Conservation (phyloP, 2,797 vertebrate species). For the Chromis chromis region DNA sequence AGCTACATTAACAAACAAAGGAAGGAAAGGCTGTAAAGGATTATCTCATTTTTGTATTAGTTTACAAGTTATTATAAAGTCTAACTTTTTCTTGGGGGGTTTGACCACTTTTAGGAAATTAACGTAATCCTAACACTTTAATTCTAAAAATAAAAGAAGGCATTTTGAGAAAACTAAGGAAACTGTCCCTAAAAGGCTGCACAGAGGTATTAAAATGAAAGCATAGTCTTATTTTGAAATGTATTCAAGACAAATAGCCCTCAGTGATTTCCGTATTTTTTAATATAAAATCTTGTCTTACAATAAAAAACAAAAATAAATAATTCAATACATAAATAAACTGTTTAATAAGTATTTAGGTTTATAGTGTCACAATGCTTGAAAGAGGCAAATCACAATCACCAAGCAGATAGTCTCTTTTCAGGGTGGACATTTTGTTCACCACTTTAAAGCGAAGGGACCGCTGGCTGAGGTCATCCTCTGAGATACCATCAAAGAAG, state of each 20-base stretch:
- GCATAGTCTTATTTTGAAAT: constrained; percentile 6
- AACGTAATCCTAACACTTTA: not conserved
- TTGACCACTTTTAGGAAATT: not conserved
- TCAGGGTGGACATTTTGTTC: constrained; percentile 90
- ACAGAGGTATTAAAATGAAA: not conserved
- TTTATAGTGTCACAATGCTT: constrained; percentile 75
- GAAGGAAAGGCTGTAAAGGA: constrained; percentile 6
- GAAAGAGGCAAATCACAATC: constrained; percentile 83
- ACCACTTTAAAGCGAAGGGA: constrained; percentile 89
- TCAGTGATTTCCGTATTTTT: constrained; percentile 70
- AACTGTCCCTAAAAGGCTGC: not conserved
- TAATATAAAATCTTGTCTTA: constrained; percentile 69
- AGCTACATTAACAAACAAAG: constrained; percentile 41
- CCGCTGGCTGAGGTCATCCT: constrained; percentile 84
- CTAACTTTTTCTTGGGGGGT: not conserved
- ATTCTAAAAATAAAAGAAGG: no score
- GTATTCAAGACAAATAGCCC: constrained; percentile 56
- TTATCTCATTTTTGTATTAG: constrained; percentile 3
- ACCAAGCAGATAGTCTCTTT: constrained; percentile 86
- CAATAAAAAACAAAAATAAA: constrained; percentile 77
- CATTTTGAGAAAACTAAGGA: no score
- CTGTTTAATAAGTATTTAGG: constrained; percentile 33
- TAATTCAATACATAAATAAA: constrained; percentile 65
- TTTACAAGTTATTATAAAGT: constrained; percentile 3
- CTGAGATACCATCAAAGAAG: constrained; percentile 89